Evolutionary conservation across 2,888 invertebrate genomes (phyloP), one percentile per base, ranked within the genome.

Genomic region (Acanthococcus lagerstroemiae): DNA sequence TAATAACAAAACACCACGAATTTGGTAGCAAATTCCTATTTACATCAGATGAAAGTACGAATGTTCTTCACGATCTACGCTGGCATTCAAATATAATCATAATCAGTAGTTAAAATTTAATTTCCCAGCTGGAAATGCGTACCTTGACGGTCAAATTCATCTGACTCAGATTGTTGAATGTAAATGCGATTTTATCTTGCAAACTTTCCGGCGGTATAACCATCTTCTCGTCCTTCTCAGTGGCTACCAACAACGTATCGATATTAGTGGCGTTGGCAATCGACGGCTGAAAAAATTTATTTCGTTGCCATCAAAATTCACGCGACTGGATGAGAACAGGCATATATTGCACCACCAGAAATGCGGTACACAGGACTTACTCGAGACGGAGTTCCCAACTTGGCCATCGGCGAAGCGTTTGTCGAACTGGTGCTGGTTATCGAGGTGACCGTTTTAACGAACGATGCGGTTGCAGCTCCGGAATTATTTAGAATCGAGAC

Each of bases 231-330:
- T 95, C 95, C 72, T 88, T 86, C 73, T 94, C 94, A 0, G 95
- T 94, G 9, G 95, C 95, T 1, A 90, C 92, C 4, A 97, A 80
- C 65, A 99, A 79, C 0, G 96, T 99, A 74, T 96, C 96, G 71
- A 97, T 97, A 75, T 96, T 97, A 9, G 97, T 97, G 0, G 96
- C 94, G 74, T 92, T 95, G 1, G 95, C 95, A 70, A 96, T 95
- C 0, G 95, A 95, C 7, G 95, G 95, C 76, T 86, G 75, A 63
- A 76, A 76, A 74, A 75, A 63, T 26, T 22, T 22, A 3, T 5
- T 52, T 50, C 17, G 21, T 50, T n/a, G n/a, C n/a, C n/a, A n/a
- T n/a, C n/a, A n/a, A 50, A 19, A 19, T 21, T 50, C 50, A 9
- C 37, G 12, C 12, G 7, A 37, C 12, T 37, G 12, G 9, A 37